Conservation (phyloP, 2,888 invertebrate species). For the Eucriotettix oculatus region DNA sequence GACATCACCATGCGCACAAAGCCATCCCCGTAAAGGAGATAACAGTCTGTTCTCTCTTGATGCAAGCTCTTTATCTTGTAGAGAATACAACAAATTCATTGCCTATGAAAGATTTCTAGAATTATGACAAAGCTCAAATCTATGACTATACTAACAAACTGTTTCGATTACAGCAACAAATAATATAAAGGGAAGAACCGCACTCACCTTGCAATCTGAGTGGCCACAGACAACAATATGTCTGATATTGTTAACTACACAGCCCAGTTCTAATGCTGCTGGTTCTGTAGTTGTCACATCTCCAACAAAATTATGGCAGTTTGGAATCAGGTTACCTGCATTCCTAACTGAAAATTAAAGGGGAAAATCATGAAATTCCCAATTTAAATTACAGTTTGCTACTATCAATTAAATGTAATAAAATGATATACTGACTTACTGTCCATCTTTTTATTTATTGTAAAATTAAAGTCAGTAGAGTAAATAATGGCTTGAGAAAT, state of each 20-base stretch:
- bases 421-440: too few species aligned
- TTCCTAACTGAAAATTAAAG: constrained; percentile 58
- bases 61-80: constrained; percentile 63
- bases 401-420: too few species aligned
- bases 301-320: constrained; percentile 72
- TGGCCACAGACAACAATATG: constrained; percentile 95
- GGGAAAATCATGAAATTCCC: background rate
- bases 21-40: constrained; percentile 81
- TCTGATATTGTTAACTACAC: constrained; percentile 75
- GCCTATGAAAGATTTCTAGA: constrained; percentile 35
- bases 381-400: background rate
- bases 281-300: constrained; percentile 88
- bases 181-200: too few species aligned
- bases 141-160: too few species aligned
- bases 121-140: background rate
- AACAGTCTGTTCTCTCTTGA: constrained; percentile 59
- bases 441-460: too few species aligned
- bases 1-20: constrained; percentile 68
- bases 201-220: constrained; percentile 74
- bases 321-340: constrained; percentile 89
- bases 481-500: too few species aligned
- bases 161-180: too few species aligned
- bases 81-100: constrained; percentile 76
- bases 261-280: constrained; percentile 87
- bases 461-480: too few species aligned